Evolutionary conservation across 2,888 invertebrate genomes (phyloP).

Genomic region (Melieria crassipennis): DNA sequence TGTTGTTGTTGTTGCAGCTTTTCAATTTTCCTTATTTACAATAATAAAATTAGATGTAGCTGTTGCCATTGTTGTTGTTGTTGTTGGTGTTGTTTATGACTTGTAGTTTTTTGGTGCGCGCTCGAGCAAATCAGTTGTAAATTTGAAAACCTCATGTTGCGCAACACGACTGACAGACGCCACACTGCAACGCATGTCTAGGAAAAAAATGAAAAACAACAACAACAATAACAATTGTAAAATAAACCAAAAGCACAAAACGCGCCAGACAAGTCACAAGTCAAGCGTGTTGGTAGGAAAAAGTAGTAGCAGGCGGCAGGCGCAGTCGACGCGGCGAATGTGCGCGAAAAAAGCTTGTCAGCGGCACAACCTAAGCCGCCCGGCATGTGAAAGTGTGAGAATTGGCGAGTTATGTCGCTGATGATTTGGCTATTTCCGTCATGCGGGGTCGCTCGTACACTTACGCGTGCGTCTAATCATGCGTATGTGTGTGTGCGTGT

Average conservation of each 20-base stretch:
- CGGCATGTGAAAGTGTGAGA: constrained; percentile 5
- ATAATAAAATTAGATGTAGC: not conserved
- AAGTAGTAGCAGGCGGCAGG: not conserved
- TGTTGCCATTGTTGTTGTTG: constrained; percentile 11
- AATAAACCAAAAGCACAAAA: not conserved
- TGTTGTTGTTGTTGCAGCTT: not conserved
- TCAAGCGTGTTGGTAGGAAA: not conserved
- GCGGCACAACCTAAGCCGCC: not conserved
- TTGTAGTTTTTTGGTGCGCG: constrained; percentile 12
- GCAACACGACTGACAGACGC: too few relatives aligned
- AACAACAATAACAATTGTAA: too few relatives aligned
- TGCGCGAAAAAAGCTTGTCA: constrained; percentile 11
- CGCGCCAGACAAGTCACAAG: not conserved
- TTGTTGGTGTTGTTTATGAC: constrained; percentile 19
- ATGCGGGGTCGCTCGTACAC: not conserved
- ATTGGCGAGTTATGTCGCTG: constrained; percentile 17
- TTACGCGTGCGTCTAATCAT: not conserved
- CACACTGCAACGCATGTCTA: too few relatives aligned
- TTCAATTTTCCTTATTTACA: constrained; percentile 12
- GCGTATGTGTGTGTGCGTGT: not conserved
- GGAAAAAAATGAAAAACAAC: too few relatives aligned
- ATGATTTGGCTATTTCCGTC: constrained; percentile 18
- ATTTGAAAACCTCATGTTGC: constrained; percentile 7
- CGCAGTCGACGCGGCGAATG: not conserved
- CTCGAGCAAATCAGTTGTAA: constrained; percentile 20